Evolutionary conservation across 1,140 invertebrate genomes (phyloP).

Genomic region (Drosophila melanogaster): DNA sequence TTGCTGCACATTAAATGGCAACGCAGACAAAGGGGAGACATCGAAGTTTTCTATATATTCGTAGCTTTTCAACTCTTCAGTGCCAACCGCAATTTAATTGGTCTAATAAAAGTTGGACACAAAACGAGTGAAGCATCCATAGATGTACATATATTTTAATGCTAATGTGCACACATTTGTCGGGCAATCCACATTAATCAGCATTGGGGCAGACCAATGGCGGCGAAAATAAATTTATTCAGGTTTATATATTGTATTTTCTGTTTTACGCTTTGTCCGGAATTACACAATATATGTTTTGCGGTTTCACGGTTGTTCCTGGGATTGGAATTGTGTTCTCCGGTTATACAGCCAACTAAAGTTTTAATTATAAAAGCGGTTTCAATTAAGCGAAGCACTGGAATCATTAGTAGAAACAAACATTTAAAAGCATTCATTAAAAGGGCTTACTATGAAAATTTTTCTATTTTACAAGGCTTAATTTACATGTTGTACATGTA

Average conservation of each 20-base stretch:
- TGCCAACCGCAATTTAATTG: conserved; percentile 75
- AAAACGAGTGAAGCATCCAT: conserved; percentile 10
- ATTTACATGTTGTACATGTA: neutral
- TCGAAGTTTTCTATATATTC: conserved; percentile 28
- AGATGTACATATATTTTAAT: conserved; percentile 57
- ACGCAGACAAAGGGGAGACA: conserved; percentile 25
- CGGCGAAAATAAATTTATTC: conserved; percentile 23
- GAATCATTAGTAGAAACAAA: neutral
- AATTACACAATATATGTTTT: conserved; percentile 67
- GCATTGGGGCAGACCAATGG: conserved; percentile 51
- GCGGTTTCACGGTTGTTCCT: conserved; percentile 41
- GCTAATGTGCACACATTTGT: conserved; percentile 80
- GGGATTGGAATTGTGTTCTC: conserved; percentile 11
- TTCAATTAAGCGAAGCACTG: conserved; percentile 10
- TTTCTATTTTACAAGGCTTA: neutral
- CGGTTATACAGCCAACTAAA: conserved; percentile 1
- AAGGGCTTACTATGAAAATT: neutral
- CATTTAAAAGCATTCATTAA: neutral
- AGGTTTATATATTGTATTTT: conserved; percentile 16
- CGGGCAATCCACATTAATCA: conserved; percentile 74
- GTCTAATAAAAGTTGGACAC: conserved; percentile 75
- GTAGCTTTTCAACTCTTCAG: conserved; percentile 23
- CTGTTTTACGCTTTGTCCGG: conserved; percentile 27
- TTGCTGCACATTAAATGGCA: conserved; percentile 77
- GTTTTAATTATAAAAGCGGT: conserved; percentile 51